phyloP scores from a whole-genome alignment of 2,888 invertebrate genomes.

The Lymantria monacha region DNA sequence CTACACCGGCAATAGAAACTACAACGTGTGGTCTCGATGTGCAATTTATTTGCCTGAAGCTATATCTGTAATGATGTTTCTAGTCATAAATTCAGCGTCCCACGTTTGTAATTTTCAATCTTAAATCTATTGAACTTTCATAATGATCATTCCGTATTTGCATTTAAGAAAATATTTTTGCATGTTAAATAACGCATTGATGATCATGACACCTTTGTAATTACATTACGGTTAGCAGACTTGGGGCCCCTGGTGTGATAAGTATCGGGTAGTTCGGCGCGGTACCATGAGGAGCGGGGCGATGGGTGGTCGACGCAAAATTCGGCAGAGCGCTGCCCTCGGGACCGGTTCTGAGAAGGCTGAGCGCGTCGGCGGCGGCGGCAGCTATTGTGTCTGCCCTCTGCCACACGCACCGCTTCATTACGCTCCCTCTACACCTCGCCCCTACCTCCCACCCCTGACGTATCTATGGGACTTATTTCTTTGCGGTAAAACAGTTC shows the following conservation, averaged over 20 bases:
- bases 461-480: conserved; percentile 9
- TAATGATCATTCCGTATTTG: too few relatives aligned
- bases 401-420: conserved; percentile 69
- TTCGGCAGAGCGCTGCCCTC: conserved; percentile 74
- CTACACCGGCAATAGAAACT: conserved; percentile 42
- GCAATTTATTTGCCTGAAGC: conserved; percentile 51
- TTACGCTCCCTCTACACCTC: conserved; percentile 49
- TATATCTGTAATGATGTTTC: conserved; percentile 59
- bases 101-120: too few relatives aligned
- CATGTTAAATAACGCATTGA: too few relatives aligned
- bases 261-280: conserved; percentile 58
- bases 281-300: conserved; percentile 47
- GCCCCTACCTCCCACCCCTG: conserved; percentile 28
- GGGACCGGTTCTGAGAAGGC: conserved; percentile 77
- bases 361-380: conserved; percentile 57
- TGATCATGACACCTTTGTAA: too few relatives aligned
- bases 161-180: too few relatives aligned
- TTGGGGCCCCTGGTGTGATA: conserved; percentile 53
- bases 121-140: too few relatives aligned
- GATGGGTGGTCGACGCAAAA: conserved; percentile 79
- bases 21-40: conserved; percentile 59
- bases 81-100: conserved; percentile 66
- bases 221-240: too few relatives aligned
- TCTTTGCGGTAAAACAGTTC: neutral
- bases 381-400: conserved; percentile 76